Percentiles rank a stretch among this genome's conserved stretches.
phyloP scores from a whole-genome alignment of 2,113 vertebrate genomes.

The Bos javanicus region DNA sequence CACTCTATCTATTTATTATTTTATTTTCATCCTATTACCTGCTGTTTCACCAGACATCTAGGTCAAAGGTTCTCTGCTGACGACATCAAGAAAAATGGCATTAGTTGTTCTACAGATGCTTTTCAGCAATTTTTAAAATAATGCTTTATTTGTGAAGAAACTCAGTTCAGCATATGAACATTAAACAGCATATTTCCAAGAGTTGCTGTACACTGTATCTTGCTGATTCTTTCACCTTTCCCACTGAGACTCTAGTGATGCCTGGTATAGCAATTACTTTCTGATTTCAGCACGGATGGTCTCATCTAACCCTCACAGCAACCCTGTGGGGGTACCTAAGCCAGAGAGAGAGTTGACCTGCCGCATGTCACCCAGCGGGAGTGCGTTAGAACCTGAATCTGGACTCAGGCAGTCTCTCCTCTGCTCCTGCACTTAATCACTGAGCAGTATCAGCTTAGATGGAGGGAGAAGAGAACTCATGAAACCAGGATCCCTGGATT shows the following conservation, averaged over 20 bases:
- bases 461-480: neutral
- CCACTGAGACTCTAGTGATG: neutral
- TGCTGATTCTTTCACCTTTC: neutral
- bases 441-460: neutral
- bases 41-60: neutral
- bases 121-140: neutral
- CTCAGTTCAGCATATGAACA: neutral
- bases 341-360: neutral
- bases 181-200: slow-evolving; percentile 23
- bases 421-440: neutral
- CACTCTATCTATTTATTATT: neutral
- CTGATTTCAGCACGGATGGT: neutral
- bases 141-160: neutral
- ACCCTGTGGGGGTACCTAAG: neutral
- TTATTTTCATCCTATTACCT: neutral
- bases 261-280: neutral
- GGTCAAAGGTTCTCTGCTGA: neutral
- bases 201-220: neutral
- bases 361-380: neutral
- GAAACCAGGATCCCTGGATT: too few relatives aligned
- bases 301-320: neutral
- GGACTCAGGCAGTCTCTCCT: neutral
- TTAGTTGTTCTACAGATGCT: neutral
- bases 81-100: neutral
- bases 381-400: neutral